Conservation (phyloP, 2,797 vertebrate species). For the Heterohyrax brucei region DNA sequence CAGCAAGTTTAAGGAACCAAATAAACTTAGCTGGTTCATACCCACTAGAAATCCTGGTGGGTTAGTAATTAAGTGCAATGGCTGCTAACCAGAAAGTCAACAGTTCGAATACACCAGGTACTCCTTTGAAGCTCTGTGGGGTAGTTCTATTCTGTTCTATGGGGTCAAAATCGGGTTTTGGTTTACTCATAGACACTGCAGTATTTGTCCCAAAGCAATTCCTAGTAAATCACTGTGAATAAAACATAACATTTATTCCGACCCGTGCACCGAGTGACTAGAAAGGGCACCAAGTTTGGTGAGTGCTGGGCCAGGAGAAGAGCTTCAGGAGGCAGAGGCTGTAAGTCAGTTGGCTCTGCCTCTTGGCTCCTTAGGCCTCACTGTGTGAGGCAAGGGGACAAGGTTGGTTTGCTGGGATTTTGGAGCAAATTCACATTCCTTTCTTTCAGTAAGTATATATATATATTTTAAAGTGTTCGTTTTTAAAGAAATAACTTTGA, state of each 20-base stretch:
- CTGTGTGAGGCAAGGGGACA: not conserved
- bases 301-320: not conserved
- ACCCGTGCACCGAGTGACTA: not conserved
- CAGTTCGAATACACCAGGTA: no score
- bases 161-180: no score
- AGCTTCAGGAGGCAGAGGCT: not conserved
- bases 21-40: constrained; percentile 24
- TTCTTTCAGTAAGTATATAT: not conserved
- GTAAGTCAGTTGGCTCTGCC: not conserved
- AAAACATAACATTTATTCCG: not conserved
- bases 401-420: not conserved
- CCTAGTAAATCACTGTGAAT: not conserved
- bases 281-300: not conserved
- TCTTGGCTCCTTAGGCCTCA: not conserved
- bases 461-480: no score
- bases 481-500: not conserved
- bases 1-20: not conserved
- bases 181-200: not conserved
- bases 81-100: no score
- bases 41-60: no score
- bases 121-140: no score
- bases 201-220: not conserved
- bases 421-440: not conserved
- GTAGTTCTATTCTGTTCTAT: no score
- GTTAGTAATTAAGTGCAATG: no score